Percentiles rank a stretch among this genome's conserved stretches.
Conservation (phyloP, 23 tunicate genomes). For the Styela clava region DNA sequence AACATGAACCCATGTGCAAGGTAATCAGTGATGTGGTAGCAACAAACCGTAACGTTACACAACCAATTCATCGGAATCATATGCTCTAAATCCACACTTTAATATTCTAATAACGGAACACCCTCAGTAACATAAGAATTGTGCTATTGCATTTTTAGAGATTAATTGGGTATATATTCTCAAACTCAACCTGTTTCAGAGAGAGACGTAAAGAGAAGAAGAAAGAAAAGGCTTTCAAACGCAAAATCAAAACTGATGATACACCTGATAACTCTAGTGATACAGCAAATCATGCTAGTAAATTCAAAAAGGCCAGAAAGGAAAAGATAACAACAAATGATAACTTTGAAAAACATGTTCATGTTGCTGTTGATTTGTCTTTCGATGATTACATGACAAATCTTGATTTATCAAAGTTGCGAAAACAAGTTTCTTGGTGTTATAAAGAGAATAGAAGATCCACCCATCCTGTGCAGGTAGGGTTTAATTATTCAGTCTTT, state of each 20-base stretch:
- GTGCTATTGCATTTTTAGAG: no score
- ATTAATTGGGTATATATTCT: no score
- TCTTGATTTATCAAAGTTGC: constrained; percentile 62
- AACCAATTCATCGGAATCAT: no score
- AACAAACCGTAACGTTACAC: no score
- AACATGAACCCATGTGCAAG: no score
- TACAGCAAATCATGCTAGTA: neutral
- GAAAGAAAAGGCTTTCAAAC: constrained; percentile 15
- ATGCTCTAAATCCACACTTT: no score
- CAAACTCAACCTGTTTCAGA: no score
- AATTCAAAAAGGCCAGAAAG: constrained; percentile 18
- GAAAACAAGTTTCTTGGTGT: constrained; percentile 85
- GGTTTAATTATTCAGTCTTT: no score
- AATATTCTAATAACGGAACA: no score
- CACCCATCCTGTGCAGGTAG: constrained; percentile 65
- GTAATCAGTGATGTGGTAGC: no score
- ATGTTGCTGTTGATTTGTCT: constrained; percentile 73
- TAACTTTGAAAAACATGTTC: constrained; percentile 49
- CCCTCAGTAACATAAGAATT: no score
- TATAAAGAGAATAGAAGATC: constrained; percentile 85
- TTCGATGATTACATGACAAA: constrained; percentile 78
- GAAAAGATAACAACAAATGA: constrained; percentile 48
- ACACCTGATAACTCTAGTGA: neutral
- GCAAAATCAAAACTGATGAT: neutral
- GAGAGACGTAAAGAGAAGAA: constrained; percentile 62